Conservation (phyloP, 2,113 vertebrate genomes). For the Cryptotis parvus region DNA sequence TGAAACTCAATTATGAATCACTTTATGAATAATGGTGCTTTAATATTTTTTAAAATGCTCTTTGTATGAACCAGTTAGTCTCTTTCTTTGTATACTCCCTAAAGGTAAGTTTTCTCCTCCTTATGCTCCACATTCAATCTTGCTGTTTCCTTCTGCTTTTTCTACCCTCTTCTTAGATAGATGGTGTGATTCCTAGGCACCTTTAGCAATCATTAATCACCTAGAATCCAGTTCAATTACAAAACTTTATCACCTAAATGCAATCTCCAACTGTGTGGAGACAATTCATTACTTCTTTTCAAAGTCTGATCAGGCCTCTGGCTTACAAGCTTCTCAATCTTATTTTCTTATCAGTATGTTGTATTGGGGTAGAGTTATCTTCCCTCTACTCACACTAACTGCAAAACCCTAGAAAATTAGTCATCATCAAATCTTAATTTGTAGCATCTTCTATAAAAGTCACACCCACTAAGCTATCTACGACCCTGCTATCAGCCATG, state of each 20-base stretch:
- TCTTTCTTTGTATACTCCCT: not conserved
- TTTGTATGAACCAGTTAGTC: not conserved
- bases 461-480: not conserved
- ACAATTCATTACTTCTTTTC: not conserved
- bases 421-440: not conserved
- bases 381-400: not conserved
- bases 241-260: not conserved
- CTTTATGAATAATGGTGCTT: no score
- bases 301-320: not conserved
- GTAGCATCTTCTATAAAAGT: not conserved
- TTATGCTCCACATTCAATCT: not conserved
- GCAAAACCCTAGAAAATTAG: not conserved
- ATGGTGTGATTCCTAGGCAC: not conserved
- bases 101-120: not conserved
- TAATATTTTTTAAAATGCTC: no score
- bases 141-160: not conserved
- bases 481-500: not conserved
- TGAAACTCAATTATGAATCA: no score
- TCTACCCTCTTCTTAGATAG: not conserved
- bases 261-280: not conserved
- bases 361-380: not conserved
- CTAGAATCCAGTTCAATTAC: not conserved
- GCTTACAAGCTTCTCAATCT: not conserved
- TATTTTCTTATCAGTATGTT: not conserved
- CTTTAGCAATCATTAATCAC: not conserved